Percentiles rank a stretch among this genome's conserved stretches.
phyloP scores from a whole-genome alignment of 2,797 vertebrate species.

The Melanotaenia pygmaea region DNA sequence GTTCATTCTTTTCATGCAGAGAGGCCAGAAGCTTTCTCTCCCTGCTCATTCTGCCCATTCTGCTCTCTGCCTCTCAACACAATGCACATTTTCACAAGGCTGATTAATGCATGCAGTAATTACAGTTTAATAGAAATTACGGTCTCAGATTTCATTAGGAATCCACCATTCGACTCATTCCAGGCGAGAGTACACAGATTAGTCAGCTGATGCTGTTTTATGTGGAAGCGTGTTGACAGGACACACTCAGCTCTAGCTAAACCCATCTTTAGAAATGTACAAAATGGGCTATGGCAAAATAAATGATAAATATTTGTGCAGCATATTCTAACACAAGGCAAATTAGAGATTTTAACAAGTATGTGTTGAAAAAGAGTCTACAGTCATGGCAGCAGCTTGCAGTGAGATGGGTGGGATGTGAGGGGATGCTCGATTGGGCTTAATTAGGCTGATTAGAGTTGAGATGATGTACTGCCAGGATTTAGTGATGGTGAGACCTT shows the following conservation, averaged over 20 bases:
- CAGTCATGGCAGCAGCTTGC: neutral
- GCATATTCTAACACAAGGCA: conserved; percentile 8
- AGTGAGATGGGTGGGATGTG: neutral
- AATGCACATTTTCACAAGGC: conserved; percentile 28
- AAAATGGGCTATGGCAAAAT: conserved; percentile 20
- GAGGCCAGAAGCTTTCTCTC: conserved; percentile 37
- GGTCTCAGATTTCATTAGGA: conserved; percentile 73
- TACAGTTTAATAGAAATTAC: conserved; percentile 68
- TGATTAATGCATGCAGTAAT: conserved; percentile 73
- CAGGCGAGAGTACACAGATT: conserved; percentile 60
- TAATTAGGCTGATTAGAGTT: conserved; percentile 6
- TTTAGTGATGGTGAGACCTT: conserved; percentile 1
- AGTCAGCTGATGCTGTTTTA: conserved; percentile 60
- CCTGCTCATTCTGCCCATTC: conserved; percentile 33
- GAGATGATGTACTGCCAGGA: neutral
- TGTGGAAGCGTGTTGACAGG: conserved; percentile 37
- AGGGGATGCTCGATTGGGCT: neutral
- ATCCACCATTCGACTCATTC: conserved; percentile 52
- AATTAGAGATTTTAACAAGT: neutral
- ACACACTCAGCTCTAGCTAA: conserved; percentile 16
- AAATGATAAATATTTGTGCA: conserved; percentile 30
- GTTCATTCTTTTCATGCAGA: conserved; percentile 54
- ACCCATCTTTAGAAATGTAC: conserved; percentile 32
- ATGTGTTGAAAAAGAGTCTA: neutral
- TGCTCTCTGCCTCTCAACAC: conserved; percentile 35